Conservation (phyloP, 2,113 vertebrate genomes). For the Hemichromis elongatus region DNA sequence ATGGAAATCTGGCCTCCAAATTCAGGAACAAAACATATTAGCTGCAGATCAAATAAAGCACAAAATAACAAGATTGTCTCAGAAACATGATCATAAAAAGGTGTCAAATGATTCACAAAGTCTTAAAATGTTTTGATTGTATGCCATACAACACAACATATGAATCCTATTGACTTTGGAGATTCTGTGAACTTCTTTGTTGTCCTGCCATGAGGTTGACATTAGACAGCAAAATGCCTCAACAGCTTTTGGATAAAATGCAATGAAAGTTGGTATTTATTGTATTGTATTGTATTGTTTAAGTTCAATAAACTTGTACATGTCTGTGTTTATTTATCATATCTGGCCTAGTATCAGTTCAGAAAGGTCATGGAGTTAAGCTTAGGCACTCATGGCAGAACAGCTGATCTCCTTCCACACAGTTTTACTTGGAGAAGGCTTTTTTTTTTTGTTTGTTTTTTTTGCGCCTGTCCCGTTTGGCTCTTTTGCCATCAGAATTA, state of each 20-base stretch:
- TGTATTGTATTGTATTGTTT: background rate
- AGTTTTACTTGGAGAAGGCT: too few relatives aligned
- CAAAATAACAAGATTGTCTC: background rate
- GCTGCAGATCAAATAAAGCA: background rate
- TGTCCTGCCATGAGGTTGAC: background rate
- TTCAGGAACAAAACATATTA: background rate
- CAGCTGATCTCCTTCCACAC: background rate
- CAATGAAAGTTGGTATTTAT: background rate
- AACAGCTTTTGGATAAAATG: background rate
- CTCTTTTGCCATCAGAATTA: too few relatives aligned
- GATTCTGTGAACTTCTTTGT: background rate
- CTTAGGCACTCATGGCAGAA: background rate
- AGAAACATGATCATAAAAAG: background rate
- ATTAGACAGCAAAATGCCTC: background rate
- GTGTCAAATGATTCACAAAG: background rate
- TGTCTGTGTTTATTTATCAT: background rate
- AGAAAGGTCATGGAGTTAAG: background rate
- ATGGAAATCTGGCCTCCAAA: background rate
- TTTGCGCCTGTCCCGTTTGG: too few relatives aligned
- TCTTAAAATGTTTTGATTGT: background rate
- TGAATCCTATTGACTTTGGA: background rate
- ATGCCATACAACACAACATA: background rate
- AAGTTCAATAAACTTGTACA: background rate
- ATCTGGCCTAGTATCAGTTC: background rate
- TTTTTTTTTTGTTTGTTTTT: too few relatives aligned